Evolutionary conservation across 2,113 vertebrate species (phyloP).

Genomic region (Girardinichthys multiradiatus): DNA sequence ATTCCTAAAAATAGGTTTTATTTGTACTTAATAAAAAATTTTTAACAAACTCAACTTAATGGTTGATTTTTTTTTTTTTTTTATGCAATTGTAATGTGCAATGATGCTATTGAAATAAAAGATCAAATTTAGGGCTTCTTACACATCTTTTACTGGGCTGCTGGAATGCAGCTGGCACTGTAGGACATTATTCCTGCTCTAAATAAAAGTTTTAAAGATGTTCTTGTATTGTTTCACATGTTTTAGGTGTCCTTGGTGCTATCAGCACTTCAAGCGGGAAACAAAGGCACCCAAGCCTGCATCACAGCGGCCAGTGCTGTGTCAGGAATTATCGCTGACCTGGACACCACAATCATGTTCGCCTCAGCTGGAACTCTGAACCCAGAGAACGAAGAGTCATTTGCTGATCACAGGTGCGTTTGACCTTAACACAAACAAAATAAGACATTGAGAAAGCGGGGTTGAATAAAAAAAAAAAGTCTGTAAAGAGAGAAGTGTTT

Average conservation of each 20-base stretch:
- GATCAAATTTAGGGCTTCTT: too few species aligned
- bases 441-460: neutral
- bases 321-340: constrained; percentile 96
- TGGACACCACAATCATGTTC: constrained; percentile 99
- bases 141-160: neutral
- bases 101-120: too few species aligned
- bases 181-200: constrained; percentile 2
- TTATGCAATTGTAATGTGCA: too few species aligned
- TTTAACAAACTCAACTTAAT: neutral
- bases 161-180: too few species aligned
- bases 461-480: neutral
- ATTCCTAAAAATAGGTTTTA: too few species aligned
- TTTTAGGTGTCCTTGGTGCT: constrained; percentile 93
- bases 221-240: constrained; percentile 16
- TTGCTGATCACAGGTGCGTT: constrained; percentile 94
- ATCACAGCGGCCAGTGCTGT: constrained; percentile 95
- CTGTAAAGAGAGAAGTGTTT: neutral
- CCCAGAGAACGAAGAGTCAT: constrained; percentile 94
- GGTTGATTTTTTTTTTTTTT: too few species aligned
- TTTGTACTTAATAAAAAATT: neutral
- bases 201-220: constrained; percentile 6
- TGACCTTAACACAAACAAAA: neutral
- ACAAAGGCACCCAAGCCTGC: constrained; percentile 97
- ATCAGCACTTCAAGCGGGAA: constrained; percentile 96
- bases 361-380: constrained; percentile 96